Evolutionary conservation across 2,113 vertebrate species (phyloP), one percentile per base, ranked within the genome.

Genomic region (Formicarius rufipectus): DNA sequence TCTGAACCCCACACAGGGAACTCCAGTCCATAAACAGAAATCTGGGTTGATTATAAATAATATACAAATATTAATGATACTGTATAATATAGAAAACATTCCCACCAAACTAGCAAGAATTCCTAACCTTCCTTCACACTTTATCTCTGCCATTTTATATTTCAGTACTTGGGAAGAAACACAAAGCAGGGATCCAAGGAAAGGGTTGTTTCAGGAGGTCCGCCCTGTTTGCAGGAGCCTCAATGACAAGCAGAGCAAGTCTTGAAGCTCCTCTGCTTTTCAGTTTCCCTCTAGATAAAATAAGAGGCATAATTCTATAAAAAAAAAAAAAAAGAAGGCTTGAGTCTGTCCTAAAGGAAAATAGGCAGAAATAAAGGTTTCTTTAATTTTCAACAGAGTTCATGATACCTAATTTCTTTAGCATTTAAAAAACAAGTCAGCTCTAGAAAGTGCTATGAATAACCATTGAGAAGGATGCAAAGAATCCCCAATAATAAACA

Each of bases 1-100:
- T 47, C 44, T 63, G 6, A 10, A 64, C 40, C 30, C 49, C 62
- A 53, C 4, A 35, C 0, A 0, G 9, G 14, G 40, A 84, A 1
- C 52, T 84, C 20, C 60, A 72, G 12, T 27, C 27, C 33, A 64
- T 30, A 49, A 91, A 33, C 7, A 52, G 37, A 63, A 82, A 66
- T 30, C n/a, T 58, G 10, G 4, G 2, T 45, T 88, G 71, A 28
- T 25, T 60, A 40, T 40, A 40, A 62, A 40, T 62, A 28, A 62
- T 28, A 40, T 4, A 12, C 10, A 8, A 40, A 62, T 62, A 39
- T 20, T 30, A 28, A 12, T 9, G 40, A 6, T 62, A 14, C 25
- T 20, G 12, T 20, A 30, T 30, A 63, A 40, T 6, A 25, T 6
- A 78, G 28, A 30, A 87, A 91, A 31, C 3, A 60, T n/a, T 45